Evolutionary conservation across 2,113 vertebrate species (phyloP).

Genomic region (Bagarius yarrelli): DNA sequence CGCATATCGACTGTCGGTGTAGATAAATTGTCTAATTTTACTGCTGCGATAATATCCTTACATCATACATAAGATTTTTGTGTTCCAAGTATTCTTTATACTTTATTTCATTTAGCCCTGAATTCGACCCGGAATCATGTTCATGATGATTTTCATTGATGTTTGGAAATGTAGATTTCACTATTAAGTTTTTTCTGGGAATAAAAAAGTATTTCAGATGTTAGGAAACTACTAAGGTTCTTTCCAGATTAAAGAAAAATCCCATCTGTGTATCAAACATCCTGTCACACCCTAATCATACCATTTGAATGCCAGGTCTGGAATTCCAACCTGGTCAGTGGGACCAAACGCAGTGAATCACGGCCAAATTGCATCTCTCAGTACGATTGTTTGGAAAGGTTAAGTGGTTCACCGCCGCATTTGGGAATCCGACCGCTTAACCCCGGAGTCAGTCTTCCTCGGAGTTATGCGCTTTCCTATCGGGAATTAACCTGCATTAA

Average conservation of each 20-base stretch:
- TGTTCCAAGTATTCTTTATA: too few species aligned
- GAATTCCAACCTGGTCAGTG: background rate
- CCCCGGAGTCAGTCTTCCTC: conserved; percentile 41
- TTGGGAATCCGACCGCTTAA: conserved; percentile 49
- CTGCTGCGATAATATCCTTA: too few species aligned
- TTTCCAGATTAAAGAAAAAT: conserved; percentile 17
- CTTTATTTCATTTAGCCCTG: too few species aligned
- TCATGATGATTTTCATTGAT: conserved; percentile 42
- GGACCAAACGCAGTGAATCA: conserved; percentile 40
- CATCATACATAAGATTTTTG: too few species aligned
- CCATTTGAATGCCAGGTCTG: background rate
- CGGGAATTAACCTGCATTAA: background rate
- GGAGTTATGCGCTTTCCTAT: conserved; percentile 4
- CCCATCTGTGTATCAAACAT: conserved; percentile 1
- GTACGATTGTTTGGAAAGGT: conserved; percentile 23
- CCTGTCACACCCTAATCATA: conserved; percentile 1
- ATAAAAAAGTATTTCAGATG: conserved; percentile 10
- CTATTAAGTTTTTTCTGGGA: conserved; percentile 38
- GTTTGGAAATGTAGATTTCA: conserved; percentile 19
- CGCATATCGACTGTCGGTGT: too few species aligned
- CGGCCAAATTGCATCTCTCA: conserved; percentile 26
- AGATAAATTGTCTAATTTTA: too few species aligned
- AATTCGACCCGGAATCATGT: conserved; percentile 1
- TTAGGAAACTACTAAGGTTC: background rate
- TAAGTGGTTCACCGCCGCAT: conserved; percentile 44